Percentiles rank a stretch among this genome's conserved stretches.
phyloP scores from a whole-genome alignment of 2,797 vertebrate species.

The Salarias fasciatus region DNA sequence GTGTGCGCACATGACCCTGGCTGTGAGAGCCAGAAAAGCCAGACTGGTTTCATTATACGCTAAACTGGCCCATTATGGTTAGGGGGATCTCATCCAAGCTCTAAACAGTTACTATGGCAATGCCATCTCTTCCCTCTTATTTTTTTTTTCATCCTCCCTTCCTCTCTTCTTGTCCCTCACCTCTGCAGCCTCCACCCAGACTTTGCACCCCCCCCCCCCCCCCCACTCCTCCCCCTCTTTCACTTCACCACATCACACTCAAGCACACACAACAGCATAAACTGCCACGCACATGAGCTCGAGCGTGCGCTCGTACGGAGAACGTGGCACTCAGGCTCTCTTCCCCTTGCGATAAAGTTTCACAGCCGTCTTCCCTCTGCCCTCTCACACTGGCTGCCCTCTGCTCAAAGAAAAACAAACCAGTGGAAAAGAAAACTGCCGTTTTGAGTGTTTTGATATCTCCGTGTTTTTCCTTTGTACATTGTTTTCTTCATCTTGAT shows the following conservation, averaged over 20 bases:
- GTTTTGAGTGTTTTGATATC: constrained; percentile 18
- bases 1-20: constrained; percentile 42
- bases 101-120: constrained; percentile 78
- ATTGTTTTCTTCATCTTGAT: constrained; percentile 28
- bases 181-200: constrained; percentile 38
- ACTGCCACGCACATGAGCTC: constrained; percentile 24
- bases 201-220: constrained; percentile 6
- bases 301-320: constrained; percentile 17
- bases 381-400: constrained; percentile 57
- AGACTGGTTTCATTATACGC: constrained; percentile 84
- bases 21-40: constrained; percentile 80
- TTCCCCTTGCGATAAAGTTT: constrained; percentile 49
- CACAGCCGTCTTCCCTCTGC: constrained; percentile 54
- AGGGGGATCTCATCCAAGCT: constrained; percentile 75
- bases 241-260: constrained; percentile 10
- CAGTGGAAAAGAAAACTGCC: constrained; percentile 55
- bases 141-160: constrained; percentile 17
- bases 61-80: constrained; percentile 80
- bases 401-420: constrained; percentile 67
- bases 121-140: constrained; percentile 50
- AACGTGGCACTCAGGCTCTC: constrained; percentile 30
- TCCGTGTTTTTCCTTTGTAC: constrained; percentile 37
- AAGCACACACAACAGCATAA: neutral
- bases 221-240: constrained; percentile 26
- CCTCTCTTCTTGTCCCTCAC: constrained; percentile 34